These are phyloP conservation scores for Pristiophorus japonicus DNA, from an alignment of 2,113 vertebrate genomes.

Conservation along the genomic window DNA sequence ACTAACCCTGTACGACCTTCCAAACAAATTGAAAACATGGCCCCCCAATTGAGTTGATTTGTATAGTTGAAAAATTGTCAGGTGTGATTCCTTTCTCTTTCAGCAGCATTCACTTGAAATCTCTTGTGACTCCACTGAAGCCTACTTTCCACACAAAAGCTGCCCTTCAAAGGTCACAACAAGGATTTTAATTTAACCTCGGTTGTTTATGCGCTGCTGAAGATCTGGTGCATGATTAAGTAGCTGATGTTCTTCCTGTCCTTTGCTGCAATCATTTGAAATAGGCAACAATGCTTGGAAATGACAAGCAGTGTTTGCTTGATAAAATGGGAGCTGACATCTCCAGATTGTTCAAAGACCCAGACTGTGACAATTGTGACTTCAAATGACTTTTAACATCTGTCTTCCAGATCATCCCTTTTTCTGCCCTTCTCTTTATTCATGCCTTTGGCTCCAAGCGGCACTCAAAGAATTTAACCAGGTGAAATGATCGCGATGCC, in stretches of 20 bases:
- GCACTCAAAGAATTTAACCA: neutral
- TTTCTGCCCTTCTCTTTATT: neutral
- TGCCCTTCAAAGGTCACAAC: neutral
- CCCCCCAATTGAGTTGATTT: neutral
- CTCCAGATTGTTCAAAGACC: slow-evolving; percentile 1
- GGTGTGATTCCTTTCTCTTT: neutral
- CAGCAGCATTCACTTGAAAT: neutral
- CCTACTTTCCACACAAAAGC: neutral
- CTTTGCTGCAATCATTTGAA: neutral
- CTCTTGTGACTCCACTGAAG: neutral
- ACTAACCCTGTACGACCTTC: neutral
- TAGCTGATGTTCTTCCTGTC: neutral
- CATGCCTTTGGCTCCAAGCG: neutral
- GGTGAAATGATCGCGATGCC: neutral
- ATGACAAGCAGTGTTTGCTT: neutral
- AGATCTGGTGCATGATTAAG: neutral
- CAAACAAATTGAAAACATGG: neutral
- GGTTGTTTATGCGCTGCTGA: neutral
- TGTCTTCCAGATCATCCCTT: neutral
- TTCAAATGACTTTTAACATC: neutral
- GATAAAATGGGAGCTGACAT: neutral
- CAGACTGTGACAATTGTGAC: neutral
- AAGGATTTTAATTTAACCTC: neutral
- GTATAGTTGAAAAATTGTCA: neutral
- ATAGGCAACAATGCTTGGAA: neutral